Evolutionary conservation across 2,113 vertebrate species (phyloP).

Genomic region (Myrmecophaga tridactyla): DNA sequence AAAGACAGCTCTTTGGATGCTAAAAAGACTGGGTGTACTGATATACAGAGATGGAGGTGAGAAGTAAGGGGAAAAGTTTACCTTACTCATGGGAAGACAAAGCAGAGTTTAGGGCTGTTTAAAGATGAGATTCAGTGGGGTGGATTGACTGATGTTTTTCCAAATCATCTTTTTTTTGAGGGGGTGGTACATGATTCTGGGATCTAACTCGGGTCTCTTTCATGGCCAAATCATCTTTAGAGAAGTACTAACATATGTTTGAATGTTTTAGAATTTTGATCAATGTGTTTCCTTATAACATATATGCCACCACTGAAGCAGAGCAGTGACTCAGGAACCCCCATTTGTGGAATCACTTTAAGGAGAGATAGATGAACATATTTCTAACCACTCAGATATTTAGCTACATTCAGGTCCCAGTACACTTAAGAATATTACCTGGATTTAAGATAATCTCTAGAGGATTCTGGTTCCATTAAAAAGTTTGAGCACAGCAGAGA

Average conservation of each 20-base stretch:
- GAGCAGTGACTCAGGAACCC: neutral
- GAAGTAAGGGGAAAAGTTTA: neutral
- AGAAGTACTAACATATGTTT: constrained; percentile 24
- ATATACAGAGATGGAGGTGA: neutral
- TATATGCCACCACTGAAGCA: constrained; percentile 25
- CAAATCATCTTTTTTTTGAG: neutral
- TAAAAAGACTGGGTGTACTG: too few relatives aligned
- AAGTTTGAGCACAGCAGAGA: constrained; percentile 61
- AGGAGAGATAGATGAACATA: constrained; percentile 37
- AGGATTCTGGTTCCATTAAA: constrained; percentile 79
- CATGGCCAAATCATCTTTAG: too few relatives aligned
- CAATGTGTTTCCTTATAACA: constrained; percentile 37
- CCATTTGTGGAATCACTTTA: constrained; percentile 37
- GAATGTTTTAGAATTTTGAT: constrained; percentile 53
- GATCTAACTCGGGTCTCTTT: too few relatives aligned
- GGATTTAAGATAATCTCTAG: constrained; percentile 75
- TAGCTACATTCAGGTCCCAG: constrained; percentile 53
- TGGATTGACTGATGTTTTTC: neutral
- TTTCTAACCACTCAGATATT: constrained; percentile 60
- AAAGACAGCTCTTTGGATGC: neutral
- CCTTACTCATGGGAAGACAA: neutral
- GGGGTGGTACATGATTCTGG: too few relatives aligned
- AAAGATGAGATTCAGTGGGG: constrained; percentile 10
- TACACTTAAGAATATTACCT: constrained; percentile 73
- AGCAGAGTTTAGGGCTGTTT: neutral